These are phyloP conservation scores for Phengaris arion DNA, from an alignment of 2,888 invertebrate species.

Conservation along the genomic window DNA sequence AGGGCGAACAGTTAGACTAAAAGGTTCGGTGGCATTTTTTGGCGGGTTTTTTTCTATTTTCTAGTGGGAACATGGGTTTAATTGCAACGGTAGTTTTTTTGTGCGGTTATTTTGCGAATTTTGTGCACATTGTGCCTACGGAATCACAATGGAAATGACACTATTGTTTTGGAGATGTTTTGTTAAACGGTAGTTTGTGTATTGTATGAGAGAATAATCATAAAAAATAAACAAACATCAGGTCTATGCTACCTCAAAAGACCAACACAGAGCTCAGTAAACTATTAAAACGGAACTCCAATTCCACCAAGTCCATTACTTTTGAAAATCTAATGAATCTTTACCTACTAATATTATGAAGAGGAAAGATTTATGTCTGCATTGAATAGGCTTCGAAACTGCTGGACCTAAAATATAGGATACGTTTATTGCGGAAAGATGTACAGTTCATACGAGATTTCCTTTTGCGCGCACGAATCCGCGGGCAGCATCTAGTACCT, in stretches of 20 bases:
- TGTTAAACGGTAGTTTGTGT: conserved; percentile 42
- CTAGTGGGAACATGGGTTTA: conserved; percentile 57
- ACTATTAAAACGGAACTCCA: not conserved
- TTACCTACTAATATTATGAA: no score
- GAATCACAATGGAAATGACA: conserved; percentile 30
- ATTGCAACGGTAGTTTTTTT: conserved; percentile 59
- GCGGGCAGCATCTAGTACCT: no score
- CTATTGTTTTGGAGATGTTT: conserved; percentile 44
- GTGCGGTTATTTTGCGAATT: conserved; percentile 53
- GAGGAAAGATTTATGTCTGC: no score
- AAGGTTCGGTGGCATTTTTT: conserved; percentile 55
- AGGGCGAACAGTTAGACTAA: conserved; percentile 55
- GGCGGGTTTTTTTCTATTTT: conserved; percentile 59
- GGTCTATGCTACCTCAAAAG: conserved; percentile 44
- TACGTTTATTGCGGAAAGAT: no score
- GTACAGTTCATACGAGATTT: no score
- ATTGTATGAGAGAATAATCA: not conserved
- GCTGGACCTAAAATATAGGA: no score
- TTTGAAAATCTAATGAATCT: not conserved
- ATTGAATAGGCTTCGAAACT: no score
- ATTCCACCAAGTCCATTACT: not conserved
- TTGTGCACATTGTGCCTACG: conserved; percentile 49
- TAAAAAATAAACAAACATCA: not conserved
- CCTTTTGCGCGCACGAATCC: no score
- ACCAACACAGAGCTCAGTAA: not conserved